Conservation (phyloP, 2,113 vertebrate genomes). For the Macrotis lagotis region DNA sequence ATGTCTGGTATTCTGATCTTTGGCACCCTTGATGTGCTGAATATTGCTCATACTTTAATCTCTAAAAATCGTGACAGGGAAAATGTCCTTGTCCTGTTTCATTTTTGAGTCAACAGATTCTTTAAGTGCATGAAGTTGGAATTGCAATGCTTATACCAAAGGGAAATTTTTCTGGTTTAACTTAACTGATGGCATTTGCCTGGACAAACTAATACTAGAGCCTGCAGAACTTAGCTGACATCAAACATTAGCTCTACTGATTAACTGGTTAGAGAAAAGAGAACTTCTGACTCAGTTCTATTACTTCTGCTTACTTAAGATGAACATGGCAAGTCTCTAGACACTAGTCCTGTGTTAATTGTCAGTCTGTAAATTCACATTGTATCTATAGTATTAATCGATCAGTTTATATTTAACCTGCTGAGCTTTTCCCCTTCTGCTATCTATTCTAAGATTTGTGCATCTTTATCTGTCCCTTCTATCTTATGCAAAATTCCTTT, state of each 20-base stretch:
- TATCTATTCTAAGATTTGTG: background rate
- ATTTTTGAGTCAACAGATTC: background rate
- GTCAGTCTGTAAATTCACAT: background rate
- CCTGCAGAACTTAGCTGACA: background rate
- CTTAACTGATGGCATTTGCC: background rate
- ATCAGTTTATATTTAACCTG: background rate
- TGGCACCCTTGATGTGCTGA: background rate
- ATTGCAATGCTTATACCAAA: background rate
- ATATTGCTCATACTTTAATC: background rate
- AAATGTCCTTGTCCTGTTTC: background rate
- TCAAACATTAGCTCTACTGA: background rate
- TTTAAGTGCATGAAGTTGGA: background rate
- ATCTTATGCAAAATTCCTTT: background rate
- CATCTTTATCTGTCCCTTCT: background rate
- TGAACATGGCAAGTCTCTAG: background rate
- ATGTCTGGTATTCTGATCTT: background rate
- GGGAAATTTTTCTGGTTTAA: background rate
- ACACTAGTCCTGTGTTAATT: background rate
- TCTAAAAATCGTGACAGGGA: background rate
- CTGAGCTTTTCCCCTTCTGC: background rate
- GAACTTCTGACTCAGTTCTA: background rate
- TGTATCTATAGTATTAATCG: background rate
- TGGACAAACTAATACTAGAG: background rate
- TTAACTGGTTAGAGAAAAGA: background rate
- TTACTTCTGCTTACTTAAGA: background rate